These are phyloP conservation scores for Artemia franciscana DNA, from an alignment of 1,140 invertebrate genomes.

Conservation along the genomic window DNA sequence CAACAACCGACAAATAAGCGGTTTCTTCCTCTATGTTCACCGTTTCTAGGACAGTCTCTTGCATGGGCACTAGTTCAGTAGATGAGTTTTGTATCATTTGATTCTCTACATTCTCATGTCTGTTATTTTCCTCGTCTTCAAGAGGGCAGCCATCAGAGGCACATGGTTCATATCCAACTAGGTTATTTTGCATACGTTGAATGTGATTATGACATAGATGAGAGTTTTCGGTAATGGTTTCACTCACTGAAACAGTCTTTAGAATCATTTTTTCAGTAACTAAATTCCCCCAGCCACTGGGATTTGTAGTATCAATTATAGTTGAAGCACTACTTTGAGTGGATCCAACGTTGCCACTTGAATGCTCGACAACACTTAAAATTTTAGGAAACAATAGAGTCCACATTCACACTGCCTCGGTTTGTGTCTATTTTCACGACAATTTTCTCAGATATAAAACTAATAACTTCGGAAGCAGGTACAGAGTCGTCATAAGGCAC, in stretches of 20 bases:
- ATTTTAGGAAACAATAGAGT: background rate
- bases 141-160: too few relatives aligned
- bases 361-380: background rate
- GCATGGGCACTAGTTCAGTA: too few relatives aligned
- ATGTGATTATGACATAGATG: background rate
- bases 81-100: too few relatives aligned
- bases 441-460: background rate
- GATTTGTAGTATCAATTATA: background rate
- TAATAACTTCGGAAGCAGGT: background rate
- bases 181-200: background rate
- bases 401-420: background rate
- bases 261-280: background rate
- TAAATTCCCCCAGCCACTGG: background rate
- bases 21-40: too few relatives aligned
- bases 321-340: background rate
- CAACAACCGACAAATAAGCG: too few relatives aligned
- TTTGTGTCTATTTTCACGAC: background rate
- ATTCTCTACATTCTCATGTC: too few relatives aligned
- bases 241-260: background rate
- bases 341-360: background rate
- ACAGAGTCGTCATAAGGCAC: background rate
- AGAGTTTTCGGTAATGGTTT: background rate
- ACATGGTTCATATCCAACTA: background rate
- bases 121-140: too few relatives aligned
- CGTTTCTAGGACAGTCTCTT: too few relatives aligned